phyloP scores from a whole-genome alignment of 30 jellyfish, hydroid and myxozoan species.

The Turritopsis dohrnii region DNA sequence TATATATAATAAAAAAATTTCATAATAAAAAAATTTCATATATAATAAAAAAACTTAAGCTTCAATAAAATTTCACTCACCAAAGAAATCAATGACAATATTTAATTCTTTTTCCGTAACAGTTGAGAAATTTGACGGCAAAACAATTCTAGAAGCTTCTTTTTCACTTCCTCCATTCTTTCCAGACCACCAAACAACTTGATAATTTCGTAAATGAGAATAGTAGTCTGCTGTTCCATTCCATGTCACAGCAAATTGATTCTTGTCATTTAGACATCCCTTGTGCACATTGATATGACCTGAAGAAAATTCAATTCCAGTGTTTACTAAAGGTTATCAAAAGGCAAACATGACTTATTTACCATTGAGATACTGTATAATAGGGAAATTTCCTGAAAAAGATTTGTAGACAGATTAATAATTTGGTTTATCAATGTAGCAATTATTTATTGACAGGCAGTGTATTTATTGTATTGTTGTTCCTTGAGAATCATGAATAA shows the following conservation, averaged over 20 bases:
- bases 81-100: not conserved
- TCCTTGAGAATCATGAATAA: too few relatives aligned
- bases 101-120: too few relatives aligned
- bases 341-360: too few relatives aligned
- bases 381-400: too few relatives aligned
- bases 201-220: not conserved
- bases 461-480: too few relatives aligned
- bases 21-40: too few relatives aligned
- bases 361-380: not conserved
- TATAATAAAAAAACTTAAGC: too few relatives aligned
- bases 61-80: not conserved
- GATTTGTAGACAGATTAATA: too few relatives aligned
- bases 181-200: not conserved
- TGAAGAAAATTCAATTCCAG: not conserved
- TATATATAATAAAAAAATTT: too few relatives aligned
- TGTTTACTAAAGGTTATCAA: not conserved
- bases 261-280: not conserved
- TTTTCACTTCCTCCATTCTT: not conserved
- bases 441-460: too few relatives aligned
- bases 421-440: too few relatives aligned
- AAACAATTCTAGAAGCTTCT: not conserved
- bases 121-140: not conserved
- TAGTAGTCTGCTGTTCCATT: not conserved
- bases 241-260: not conserved
- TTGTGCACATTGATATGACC: not conserved